Conservation (phyloP, 2,797 vertebrate genomes). For the Eospalax fontanierii region DNA sequence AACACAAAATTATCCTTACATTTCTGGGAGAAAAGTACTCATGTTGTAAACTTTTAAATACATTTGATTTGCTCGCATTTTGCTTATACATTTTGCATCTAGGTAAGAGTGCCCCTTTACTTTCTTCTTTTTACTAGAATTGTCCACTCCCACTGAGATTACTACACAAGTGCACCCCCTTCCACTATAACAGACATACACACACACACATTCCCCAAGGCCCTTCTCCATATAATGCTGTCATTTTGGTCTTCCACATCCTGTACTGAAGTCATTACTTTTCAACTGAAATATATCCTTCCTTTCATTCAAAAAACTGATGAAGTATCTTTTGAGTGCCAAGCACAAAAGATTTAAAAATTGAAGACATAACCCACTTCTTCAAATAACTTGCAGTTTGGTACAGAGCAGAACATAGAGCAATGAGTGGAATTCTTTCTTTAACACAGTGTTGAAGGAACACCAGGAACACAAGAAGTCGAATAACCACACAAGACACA, state of each 20-base stretch:
- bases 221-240: background rate
- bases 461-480: background rate
- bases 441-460: background rate
- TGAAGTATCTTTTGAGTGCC: background rate
- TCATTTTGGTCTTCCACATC: constrained; percentile 1
- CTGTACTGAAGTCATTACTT: background rate
- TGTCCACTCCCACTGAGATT: background rate
- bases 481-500: background rate
- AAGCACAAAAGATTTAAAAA: constrained; percentile 10
- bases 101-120: background rate
- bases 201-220: background rate
- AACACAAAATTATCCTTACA: background rate
- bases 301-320: constrained; percentile 35
- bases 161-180: background rate
- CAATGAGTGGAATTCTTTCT: constrained; percentile 16
- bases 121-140: background rate
- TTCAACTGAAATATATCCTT: background rate
- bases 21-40: background rate
- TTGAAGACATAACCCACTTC: background rate
- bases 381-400: background rate
- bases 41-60: constrained; percentile 19
- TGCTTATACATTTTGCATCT: constrained; percentile 30
- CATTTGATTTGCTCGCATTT: background rate
- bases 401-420: background rate
- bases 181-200: too few species aligned